Conservation (phyloP, 2,113 vertebrate genomes). For the Pristiophorus japonicus region DNA sequence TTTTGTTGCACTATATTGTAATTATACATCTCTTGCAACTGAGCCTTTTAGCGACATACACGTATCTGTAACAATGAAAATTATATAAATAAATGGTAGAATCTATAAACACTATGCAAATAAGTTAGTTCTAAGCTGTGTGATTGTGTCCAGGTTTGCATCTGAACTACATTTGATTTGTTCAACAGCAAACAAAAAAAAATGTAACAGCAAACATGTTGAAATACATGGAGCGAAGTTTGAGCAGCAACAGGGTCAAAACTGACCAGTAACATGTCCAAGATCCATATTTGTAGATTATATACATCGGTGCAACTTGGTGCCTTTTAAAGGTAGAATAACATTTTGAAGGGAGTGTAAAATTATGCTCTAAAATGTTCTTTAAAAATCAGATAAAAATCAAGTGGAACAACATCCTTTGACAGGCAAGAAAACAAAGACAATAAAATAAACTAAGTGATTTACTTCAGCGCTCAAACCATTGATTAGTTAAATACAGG, state of each 20-base stretch:
- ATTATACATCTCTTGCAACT: not conserved
- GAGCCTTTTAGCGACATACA: not conserved
- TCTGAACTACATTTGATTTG: not conserved
- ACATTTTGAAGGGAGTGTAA: not conserved
- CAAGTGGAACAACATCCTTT: not conserved
- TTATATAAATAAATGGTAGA: not conserved
- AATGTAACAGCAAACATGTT: not conserved
- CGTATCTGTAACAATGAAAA: not conserved
- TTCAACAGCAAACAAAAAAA: not conserved
- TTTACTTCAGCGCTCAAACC: not conserved
- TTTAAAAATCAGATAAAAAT: constrained; percentile 1
- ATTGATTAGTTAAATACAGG: not conserved
- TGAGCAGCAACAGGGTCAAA: not conserved
- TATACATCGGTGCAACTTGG: not conserved
- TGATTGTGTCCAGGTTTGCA: not conserved
- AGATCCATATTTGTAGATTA: not conserved
- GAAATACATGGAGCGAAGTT: not conserved
- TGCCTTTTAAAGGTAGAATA: not conserved
- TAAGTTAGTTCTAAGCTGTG: not conserved
- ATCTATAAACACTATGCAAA: not conserved
- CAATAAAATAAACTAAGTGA: not conserved
- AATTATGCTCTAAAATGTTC: not conserved
- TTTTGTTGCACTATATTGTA: not conserved
- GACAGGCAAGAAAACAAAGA: not conserved
- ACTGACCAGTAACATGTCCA: not conserved